Conservation (phyloP, 2,888 invertebrate genomes). For the Drosophila neotestacea region DNA sequence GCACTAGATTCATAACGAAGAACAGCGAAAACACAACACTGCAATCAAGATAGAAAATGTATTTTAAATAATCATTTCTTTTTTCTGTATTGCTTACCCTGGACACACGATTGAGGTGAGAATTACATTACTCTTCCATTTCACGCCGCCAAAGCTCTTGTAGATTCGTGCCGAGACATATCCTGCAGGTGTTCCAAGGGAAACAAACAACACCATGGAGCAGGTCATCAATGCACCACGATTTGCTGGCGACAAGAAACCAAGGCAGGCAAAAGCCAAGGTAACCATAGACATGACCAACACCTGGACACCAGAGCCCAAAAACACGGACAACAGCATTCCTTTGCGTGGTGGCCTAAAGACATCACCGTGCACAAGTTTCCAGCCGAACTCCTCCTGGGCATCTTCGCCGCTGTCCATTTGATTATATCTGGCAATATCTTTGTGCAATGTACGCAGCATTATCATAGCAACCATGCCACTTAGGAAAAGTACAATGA, state of each 20-base stretch:
- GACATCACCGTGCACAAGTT: constrained; percentile 98
- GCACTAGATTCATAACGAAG: constrained; percentile 97
- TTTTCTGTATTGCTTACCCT: constrained; percentile 89
- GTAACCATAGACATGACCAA: constrained; percentile 98
- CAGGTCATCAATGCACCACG: constrained; percentile 99
- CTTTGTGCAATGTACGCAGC: constrained; percentile 97
- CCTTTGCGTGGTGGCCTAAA: constrained; percentile 98
- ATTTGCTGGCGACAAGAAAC: constrained; percentile 99
- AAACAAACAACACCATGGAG: constrained; percentile 97
- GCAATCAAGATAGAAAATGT: constrained; percentile 53
- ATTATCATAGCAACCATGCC: constrained; percentile 99
- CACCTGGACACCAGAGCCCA: constrained; percentile 98
- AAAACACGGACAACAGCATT: constrained; percentile 97
- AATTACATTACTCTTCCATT: constrained; percentile 99
- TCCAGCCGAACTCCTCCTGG: constrained; percentile 96
- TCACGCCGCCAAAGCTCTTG: constrained; percentile 99
- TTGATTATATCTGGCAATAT: constrained; percentile 99
- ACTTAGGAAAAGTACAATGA: constrained; percentile 97
- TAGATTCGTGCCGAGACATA: constrained; percentile 98
- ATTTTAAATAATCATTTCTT: not conserved
- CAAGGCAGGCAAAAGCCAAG: constrained; percentile 98
- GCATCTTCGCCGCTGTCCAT: constrained; percentile 94
- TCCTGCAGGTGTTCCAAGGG: constrained; percentile 98
- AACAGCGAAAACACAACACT: constrained; percentile 98
- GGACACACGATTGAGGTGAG: constrained; percentile 98